Percentiles rank a stretch among this genome's conserved stretches.
phyloP scores from a whole-genome alignment of 2,888 invertebrate genomes.

The Caenorhabditis wallacei region DNA sequence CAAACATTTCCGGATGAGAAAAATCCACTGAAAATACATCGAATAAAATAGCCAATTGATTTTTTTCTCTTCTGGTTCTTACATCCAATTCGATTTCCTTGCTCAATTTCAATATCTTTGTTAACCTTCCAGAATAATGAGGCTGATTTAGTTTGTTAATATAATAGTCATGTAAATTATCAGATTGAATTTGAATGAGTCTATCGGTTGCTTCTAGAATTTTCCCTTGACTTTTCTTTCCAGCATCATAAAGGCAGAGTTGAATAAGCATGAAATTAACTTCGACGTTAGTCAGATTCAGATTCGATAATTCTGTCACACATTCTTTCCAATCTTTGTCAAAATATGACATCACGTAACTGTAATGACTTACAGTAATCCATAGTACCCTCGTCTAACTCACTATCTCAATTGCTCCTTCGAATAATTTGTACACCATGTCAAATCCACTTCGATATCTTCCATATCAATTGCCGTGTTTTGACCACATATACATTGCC shows the following conservation, averaged over 20 bases:
- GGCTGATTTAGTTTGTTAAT: constrained; percentile 38
- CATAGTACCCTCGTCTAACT: constrained; percentile 3
- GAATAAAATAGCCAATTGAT: constrained; percentile 29
- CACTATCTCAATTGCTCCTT: constrained; percentile 41
- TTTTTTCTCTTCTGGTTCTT: constrained; percentile 36
- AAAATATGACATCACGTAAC: constrained; percentile 23
- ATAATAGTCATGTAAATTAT: constrained; percentile 65
- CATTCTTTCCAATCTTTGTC: constrained; percentile 14
- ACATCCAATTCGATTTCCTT: constrained; percentile 61
- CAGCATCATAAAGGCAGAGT: constrained; percentile 54
- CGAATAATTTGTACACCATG: constrained; percentile 49
- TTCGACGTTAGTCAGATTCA: constrained; percentile 54
- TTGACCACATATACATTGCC: constrained; percentile 20
- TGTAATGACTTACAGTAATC: constrained; percentile 13
- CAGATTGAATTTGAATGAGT: constrained; percentile 43
- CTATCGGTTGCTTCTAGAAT: constrained; percentile 38
- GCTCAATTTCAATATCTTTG: constrained; percentile 65
- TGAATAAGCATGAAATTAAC: constrained; percentile 64
- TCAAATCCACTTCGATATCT: constrained; percentile 36
- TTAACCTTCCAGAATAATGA: constrained; percentile 64
- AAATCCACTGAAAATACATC: constrained; percentile 37
- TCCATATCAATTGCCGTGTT: constrained; percentile 28
- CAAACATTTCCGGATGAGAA: constrained; percentile 58
- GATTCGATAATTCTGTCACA: constrained; percentile 20
- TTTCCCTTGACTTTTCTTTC: constrained; percentile 47